Conservation (phyloP, 1,140 invertebrate species). For the Lordiphosa clarofinis region DNA sequence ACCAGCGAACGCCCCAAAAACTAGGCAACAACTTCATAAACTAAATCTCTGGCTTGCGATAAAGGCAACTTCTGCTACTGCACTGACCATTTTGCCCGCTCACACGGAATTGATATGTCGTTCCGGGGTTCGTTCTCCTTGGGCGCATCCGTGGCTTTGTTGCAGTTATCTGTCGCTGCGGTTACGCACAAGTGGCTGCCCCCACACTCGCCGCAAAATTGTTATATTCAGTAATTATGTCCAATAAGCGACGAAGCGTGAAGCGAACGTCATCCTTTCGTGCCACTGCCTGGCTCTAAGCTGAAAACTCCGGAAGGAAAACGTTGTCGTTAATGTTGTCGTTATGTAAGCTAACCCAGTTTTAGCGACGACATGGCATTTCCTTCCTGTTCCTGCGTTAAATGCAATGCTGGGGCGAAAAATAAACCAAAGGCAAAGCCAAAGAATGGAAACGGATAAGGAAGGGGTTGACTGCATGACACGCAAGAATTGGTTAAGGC, state of each 20-base stretch:
- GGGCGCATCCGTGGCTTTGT: conserved; percentile 45
- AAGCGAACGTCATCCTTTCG: conserved; percentile 7
- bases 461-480: conserved; percentile 44
- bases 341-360: conserved; percentile 76
- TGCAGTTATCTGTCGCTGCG: conserved; percentile 69
- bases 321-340: conserved; percentile 74
- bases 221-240: conserved; percentile 77
- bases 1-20: neutral
- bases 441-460: conserved; percentile 1
- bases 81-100: conserved; percentile 50
- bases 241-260: conserved; percentile 70
- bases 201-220: conserved; percentile 49
- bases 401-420: conserved; percentile 52
- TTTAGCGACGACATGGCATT: conserved; percentile 75
- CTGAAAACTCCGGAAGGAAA: conserved; percentile 49
- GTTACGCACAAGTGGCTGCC: conserved; percentile 59
- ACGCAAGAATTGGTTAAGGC: conserved; percentile 35
- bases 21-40: conserved; percentile 3
- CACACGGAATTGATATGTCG: conserved; percentile 74
- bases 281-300: neutral
- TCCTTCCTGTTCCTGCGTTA: conserved; percentile 65
- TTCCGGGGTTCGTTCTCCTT: conserved; percentile 13
- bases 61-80: conserved; percentile 28
- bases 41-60: conserved; percentile 24
- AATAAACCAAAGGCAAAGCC: conserved; percentile 39